Percentiles rank a stretch among this genome's conserved stretches.
phyloP scores from a whole-genome alignment of 92 coral and sea anemone genomes.

The Umimayanthus kanabou region DNA sequence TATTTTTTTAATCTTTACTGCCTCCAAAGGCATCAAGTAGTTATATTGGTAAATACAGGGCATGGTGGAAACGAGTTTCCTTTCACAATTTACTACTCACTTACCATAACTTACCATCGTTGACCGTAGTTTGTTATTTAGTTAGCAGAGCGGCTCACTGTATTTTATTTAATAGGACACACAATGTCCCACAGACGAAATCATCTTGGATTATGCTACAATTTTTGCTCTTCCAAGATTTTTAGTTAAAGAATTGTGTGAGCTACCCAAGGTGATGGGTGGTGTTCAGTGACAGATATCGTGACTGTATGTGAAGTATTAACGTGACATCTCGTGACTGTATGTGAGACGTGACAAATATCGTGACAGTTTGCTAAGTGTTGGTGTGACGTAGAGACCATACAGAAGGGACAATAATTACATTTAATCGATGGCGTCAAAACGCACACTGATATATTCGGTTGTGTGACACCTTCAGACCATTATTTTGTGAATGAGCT shows the following conservation, averaged over 20 bases:
- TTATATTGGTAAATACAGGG: too few relatives aligned
- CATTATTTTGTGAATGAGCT: too few relatives aligned
- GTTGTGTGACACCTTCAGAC: too few relatives aligned
- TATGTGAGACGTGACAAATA: not conserved
- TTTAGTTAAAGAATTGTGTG: not conserved
- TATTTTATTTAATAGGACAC: not conserved
- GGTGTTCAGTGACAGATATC: not conserved
- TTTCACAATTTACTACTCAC: not conserved
- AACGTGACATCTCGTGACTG: not conserved
- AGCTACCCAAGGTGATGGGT: too few relatives aligned
- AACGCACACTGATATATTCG: too few relatives aligned
- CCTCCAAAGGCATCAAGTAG: not conserved
- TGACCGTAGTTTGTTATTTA: not conserved
- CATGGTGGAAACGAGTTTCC: not conserved
- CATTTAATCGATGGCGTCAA: too few relatives aligned
- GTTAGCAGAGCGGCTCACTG: not conserved
- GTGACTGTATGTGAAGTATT: not conserved
- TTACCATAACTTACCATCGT: not conserved
- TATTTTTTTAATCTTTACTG: not conserved
- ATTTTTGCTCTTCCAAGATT: too few relatives aligned
- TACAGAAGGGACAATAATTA: too few relatives aligned
- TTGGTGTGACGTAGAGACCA: too few relatives aligned
- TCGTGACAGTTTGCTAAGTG: not conserved
- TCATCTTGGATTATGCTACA: not conserved
- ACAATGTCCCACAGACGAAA: not conserved